phyloP scores from a whole-genome alignment of 2,113 vertebrate species.

The Melanerpes aurifrons region DNA sequence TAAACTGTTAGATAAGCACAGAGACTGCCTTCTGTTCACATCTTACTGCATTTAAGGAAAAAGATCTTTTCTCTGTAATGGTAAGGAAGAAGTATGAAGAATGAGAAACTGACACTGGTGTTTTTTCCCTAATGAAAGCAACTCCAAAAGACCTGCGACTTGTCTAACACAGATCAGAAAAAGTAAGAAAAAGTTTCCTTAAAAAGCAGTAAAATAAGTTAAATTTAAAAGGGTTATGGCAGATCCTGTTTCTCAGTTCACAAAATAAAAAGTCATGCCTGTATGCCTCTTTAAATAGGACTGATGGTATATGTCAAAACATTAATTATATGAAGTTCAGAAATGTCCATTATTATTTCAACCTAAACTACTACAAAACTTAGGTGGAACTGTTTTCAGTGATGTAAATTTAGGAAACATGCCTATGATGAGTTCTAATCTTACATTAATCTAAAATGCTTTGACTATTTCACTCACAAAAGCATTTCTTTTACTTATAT shows the following conservation, averaged over 20 bases:
- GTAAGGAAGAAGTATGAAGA: not conserved
- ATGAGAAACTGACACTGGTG: not conserved
- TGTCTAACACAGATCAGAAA: not conserved
- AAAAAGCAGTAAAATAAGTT: not conserved
- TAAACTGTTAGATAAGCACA: not conserved
- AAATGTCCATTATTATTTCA: not conserved
- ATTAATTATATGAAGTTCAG: not conserved
- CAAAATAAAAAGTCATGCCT: not conserved
- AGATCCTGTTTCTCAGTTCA: slow-evolving; percentile 19
- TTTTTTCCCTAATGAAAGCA: not conserved
- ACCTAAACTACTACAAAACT: not conserved
- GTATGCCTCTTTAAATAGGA: not conserved
- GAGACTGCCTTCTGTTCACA: not conserved
- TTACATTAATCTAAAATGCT: not conserved
- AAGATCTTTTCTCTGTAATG: not conserved
- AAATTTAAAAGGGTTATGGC: not conserved
- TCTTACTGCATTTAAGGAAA: not conserved
- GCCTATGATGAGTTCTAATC: not conserved
- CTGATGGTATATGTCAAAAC: not conserved
- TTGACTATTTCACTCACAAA: not conserved
- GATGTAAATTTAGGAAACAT: not conserved
- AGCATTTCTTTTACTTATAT: not conserved
- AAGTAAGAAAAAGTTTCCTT: not conserved
- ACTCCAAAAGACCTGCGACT: not conserved
- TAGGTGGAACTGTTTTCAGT: not conserved